These are phyloP conservation scores for Eupithecia vulgata DNA, from an alignment of 2,888 invertebrate genomes.

Conservation along the genomic window DNA sequence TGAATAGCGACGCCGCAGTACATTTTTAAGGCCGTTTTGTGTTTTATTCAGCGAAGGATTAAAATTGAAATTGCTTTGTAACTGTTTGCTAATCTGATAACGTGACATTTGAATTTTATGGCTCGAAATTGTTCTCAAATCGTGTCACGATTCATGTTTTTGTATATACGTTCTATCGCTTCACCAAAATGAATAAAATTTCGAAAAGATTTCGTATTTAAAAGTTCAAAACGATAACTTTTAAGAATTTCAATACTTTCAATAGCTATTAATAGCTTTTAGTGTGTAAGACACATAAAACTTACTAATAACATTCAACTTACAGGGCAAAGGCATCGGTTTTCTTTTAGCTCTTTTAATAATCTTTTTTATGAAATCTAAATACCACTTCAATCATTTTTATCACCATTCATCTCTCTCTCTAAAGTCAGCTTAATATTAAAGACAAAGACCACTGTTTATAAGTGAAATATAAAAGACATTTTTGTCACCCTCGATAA, in stretches of 20 bases:
- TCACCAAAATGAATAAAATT: not conserved
- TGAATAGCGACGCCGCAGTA: conserved; percentile 72
- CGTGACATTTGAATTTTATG: conserved; percentile 17
- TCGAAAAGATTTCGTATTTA: not conserved
- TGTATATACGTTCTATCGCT: not conserved
- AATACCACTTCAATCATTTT: not conserved
- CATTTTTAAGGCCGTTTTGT: conserved; percentile 58
- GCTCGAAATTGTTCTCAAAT: not conserved
- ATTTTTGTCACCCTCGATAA: conserved; percentile 62
- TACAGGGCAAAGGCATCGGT: not conserved
- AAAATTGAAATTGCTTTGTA: conserved; percentile 29
- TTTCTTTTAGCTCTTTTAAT: not conserved
- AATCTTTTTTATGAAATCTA: not conserved
- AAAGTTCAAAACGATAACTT: not conserved
- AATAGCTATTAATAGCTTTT: not conserved
- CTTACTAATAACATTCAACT: too few relatives aligned
- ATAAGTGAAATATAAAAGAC: conserved; percentile 53
- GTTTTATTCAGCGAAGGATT: conserved; percentile 47
- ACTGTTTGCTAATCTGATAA: conserved; percentile 15
- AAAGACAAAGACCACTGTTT: conserved; percentile 33
- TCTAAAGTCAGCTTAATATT: conserved; percentile 13
- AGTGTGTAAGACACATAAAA: too few relatives aligned
- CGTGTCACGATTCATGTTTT: not conserved
- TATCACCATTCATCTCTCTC: conserved; percentile 16
- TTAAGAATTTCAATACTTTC: not conserved